Conservation (phyloP, 2,888 invertebrate genomes). For the Siphonodentalium dalli region DNA sequence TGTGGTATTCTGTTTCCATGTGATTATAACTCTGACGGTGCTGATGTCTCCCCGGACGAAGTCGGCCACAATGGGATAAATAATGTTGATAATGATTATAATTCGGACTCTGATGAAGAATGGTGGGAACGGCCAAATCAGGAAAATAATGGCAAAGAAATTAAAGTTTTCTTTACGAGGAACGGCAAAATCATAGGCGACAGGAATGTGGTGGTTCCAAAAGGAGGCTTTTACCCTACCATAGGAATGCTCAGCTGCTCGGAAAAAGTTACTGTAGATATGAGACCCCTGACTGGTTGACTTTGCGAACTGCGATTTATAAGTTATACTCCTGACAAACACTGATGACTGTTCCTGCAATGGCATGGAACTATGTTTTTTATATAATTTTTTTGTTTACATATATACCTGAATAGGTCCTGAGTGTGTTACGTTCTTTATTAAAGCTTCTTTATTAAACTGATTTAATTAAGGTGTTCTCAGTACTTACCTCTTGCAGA, state of each 20-base stretch:
- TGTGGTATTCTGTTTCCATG: slow-evolving; percentile 69
- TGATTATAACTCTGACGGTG: slow-evolving; percentile 58
- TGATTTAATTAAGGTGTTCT: too few species aligned
- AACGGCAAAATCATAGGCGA: slow-evolving; percentile 69
- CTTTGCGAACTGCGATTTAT: too few species aligned
- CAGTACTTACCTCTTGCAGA: too few species aligned
- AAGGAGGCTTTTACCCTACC: slow-evolving; percentile 69
- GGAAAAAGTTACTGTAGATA: slow-evolving; percentile 69
- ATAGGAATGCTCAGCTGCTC: slow-evolving; percentile 69
- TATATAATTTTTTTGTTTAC: too few species aligned
- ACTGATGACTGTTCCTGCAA: too few species aligned
- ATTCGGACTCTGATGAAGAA: slow-evolving; percentile 64
- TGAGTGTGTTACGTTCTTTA: too few species aligned
- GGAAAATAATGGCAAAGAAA: too few species aligned
- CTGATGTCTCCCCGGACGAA: slow-evolving; percentile 46
- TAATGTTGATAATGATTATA: slow-evolving; percentile 45
- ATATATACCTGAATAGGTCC: too few species aligned
- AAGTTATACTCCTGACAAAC: too few species aligned
- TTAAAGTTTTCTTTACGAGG: slow-evolving; percentile 69
- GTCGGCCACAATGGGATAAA: slow-evolving; percentile 34
- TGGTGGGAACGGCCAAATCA: slow-evolving; percentile 52
- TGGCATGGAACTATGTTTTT: too few species aligned
- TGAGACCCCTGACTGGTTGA: slow-evolving; percentile 68
- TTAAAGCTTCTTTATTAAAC: too few species aligned
- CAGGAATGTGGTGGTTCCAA: slow-evolving; percentile 67